phyloP scores from a whole-genome alignment of 2,113 vertebrate genomes.

The Pterophyllum scalare region DNA sequence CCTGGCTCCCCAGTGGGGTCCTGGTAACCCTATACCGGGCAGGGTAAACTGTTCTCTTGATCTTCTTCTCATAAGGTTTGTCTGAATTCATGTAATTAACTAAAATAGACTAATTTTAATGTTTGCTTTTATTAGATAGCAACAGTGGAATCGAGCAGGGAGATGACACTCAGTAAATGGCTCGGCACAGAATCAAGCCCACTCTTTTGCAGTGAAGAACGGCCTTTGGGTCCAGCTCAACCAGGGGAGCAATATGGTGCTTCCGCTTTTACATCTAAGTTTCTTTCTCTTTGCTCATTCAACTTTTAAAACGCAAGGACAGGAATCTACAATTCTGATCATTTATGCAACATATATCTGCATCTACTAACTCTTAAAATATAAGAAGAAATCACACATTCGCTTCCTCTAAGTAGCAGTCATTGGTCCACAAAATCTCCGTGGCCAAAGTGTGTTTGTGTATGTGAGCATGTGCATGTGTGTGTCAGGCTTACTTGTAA shows the following conservation, averaged over 20 bases:
- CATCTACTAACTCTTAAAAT: neutral
- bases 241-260: no score
- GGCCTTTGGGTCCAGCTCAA: no score
- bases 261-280: neutral
- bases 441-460: neutral
- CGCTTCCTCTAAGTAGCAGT: neutral
- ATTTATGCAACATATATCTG: neutral
- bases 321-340: neutral
- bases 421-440: neutral
- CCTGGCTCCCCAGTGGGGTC: no score
- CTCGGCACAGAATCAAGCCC: neutral
- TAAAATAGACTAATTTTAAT: neutral
- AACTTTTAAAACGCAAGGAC: neutral
- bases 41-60: no score
- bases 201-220: neutral
- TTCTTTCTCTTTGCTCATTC: neutral
- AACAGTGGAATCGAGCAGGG: no score
- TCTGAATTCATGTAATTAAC: neutral
- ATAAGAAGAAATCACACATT: neutral
- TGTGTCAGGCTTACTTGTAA: slow-evolving; percentile 88
- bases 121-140: neutral
- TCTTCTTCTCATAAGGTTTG: no score
- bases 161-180: neutral
- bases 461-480: neutral
- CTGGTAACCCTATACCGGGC: no score